Percentiles rank a stretch among this genome's conserved stretches.
phyloP scores from a whole-genome alignment of 2,888 invertebrate species.

The Platycnemis pennipes region DNA sequence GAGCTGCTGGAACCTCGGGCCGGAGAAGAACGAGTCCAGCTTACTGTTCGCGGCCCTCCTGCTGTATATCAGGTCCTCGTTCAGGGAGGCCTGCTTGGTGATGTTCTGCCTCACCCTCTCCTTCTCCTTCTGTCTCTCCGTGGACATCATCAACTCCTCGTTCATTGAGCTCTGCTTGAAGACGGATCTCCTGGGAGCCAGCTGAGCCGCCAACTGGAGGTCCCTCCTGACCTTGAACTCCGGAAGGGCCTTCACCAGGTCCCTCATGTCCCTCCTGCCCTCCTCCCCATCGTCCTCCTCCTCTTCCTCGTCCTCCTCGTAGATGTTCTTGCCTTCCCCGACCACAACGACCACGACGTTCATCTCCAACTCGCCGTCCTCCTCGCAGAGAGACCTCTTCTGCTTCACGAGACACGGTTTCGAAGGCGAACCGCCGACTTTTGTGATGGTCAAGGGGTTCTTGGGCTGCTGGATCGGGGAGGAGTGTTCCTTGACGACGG shows the following conservation, averaged over 20 bases:
- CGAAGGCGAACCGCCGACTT: slow-evolving; percentile 55
- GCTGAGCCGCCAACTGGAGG: slow-evolving; percentile 54
- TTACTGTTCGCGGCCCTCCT: slow-evolving; percentile 80
- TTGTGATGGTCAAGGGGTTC: slow-evolving; percentile 64
- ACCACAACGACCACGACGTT: slow-evolving; percentile 76
- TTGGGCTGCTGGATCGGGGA: slow-evolving; percentile 60
- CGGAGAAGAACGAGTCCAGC: slow-evolving; percentile 87
- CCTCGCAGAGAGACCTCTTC: slow-evolving; percentile 91
- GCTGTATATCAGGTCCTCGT: slow-evolving; percentile 90
- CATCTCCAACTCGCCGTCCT: slow-evolving; percentile 78
- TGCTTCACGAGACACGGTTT: slow-evolving; percentile 91
- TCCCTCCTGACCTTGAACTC: slow-evolving; percentile 81
- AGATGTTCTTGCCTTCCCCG: slow-evolving; percentile 85
- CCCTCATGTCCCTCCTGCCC: slow-evolving; percentile 86
- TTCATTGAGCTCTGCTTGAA: slow-evolving; percentile 93
- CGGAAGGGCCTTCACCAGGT: slow-evolving; percentile 84
- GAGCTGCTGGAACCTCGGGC: slow-evolving; percentile 87
- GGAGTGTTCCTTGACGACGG: slow-evolving; percentile 58
- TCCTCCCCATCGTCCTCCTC: slow-evolving; percentile 78
- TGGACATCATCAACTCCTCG: slow-evolving; percentile 94
- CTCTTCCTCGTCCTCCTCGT: slow-evolving; percentile 75
- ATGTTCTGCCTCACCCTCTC: slow-evolving; percentile 91
- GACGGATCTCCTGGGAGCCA: slow-evolving; percentile 80
- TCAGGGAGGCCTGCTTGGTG: slow-evolving; percentile 93
- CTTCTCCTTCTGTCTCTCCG: slow-evolving; percentile 91